Conservation (phyloP, 2,888 invertebrate genomes). For the Caenorhabditis imperialis region DNA sequence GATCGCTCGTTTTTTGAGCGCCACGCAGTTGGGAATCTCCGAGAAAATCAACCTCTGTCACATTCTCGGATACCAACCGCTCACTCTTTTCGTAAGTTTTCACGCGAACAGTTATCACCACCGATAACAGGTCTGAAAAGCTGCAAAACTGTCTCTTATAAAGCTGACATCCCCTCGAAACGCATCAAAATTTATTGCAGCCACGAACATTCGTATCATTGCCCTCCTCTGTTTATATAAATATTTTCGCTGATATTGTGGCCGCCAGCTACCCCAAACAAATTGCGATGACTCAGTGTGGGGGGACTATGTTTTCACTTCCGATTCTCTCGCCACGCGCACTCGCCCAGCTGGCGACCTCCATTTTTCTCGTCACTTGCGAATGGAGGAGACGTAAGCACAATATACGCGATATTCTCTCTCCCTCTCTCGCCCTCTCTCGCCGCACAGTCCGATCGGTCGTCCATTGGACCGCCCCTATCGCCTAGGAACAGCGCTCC, state of each 20-base stretch:
- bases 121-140: slow-evolving; percentile 2
- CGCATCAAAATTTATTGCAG: too few species aligned
- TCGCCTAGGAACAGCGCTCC: too few species aligned
- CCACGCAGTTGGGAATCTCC: slow-evolving; percentile 4
- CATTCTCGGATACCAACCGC: slow-evolving; percentile 21
- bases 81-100: slow-evolving; percentile 28
- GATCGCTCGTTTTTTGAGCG: slow-evolving; percentile 18
- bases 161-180: too few species aligned
- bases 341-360: not conserved
- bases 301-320: not conserved
- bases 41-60: slow-evolving; percentile 26
- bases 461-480: too few species aligned
- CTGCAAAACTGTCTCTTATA: too few species aligned
- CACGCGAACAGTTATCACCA: slow-evolving; percentile 3
- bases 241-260: not conserved
- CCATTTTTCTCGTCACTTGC: slow-evolving; percentile 6
- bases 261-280: not conserved
- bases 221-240: too few species aligned
- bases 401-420: not conserved
- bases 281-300: not conserved
- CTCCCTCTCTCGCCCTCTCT: too few species aligned
- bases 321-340: not conserved
- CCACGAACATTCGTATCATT: too few species aligned
- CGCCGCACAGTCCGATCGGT: too few species aligned
- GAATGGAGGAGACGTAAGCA: too few species aligned